Base-by-base conservation (phyloP, 1,140 invertebrate species). In the Pinna nobilis region DNA sequence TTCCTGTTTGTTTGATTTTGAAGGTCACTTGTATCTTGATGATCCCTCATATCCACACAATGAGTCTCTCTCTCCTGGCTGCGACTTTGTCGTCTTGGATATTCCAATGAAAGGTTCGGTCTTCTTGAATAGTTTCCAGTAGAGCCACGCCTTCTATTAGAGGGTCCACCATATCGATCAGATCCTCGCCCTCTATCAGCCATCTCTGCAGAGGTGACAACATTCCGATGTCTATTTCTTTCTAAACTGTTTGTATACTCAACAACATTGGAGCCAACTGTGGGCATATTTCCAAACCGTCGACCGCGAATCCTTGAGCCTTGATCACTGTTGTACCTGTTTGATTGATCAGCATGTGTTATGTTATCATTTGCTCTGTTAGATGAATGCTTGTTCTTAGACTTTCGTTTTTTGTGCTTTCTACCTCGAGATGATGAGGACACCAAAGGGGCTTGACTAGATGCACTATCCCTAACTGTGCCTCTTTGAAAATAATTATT, bases 401-500 rank as follows among this genome's bases (percentile, higher is more conserved):
- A n/a, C n/a, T n/a, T n/a, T n/a, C n/a, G n/a, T 41, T 63, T 47
- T n/a, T 66, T 57, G 25, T 57, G 44, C 20, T 33, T n/a, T 65
- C 23, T 61, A 47, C 44, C 35, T 74, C 57, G 53, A 9, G 20
- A 23, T 68, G 57, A 44, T 23, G 15, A 15, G 41, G 65, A 51
- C 18, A 49, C 50, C 33, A 75, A 25, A 15, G 51, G 73, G 28
- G 66, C 61, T 18, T 51, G 37, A 41, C 73, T 75, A 13, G 61
- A 65, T 9, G 63, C 35, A 28, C 73, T 74, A n/a, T 9, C 37
- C 41, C 60, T 57, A 28, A 25, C 44, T 15, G 25, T 25, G 39
- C 61, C 51, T 30, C 67, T 63, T 18, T 25, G 50, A 32, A 69
- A 32, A 30, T 35, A 33, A 6, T 30, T 59, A 20, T 39, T 70